Evolutionary conservation across 2,888 invertebrate genomes (phyloP).

Genomic region (Bursaphelenchus okinawaensis): DNA sequence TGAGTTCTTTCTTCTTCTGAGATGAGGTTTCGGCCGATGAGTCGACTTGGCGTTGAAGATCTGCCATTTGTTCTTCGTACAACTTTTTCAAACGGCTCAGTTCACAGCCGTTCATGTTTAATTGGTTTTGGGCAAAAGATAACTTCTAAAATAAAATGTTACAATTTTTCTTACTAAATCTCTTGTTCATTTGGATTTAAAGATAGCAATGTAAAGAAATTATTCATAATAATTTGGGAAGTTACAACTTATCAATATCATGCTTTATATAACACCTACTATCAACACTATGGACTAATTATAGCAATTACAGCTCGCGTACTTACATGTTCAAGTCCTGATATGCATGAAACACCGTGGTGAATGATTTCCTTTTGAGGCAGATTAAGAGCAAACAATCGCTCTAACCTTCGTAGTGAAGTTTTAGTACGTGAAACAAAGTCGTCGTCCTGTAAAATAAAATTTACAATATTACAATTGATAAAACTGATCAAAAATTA

Average conservation of each 20-base stretch:
- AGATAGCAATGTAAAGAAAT: too few species aligned
- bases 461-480: background rate
- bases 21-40: constrained; percentile 25
- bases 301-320: too few species aligned
- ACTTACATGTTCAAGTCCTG: constrained; percentile 19
- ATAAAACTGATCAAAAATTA: background rate
- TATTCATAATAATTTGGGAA: too few species aligned
- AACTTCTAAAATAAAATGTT: constrained; percentile 22
- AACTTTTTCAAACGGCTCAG: constrained; percentile 20
- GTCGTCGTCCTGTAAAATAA: constrained; percentile 14
- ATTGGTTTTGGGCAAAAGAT: constrained; percentile 28
- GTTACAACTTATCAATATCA: too few species aligned
- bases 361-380: constrained; percentile 12
- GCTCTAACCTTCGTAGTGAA: constrained; percentile 6
- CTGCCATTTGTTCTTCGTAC: constrained; percentile 25
- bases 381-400: constrained; percentile 13
- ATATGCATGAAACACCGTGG: constrained; percentile 14
- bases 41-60: constrained; percentile 23
- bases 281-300: too few species aligned
- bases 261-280: too few species aligned
- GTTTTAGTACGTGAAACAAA: constrained; percentile 13
- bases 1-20: constrained; percentile 34
- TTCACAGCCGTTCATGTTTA: constrained; percentile 34
- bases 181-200: background rate
- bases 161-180: constrained; percentile 7